Evolutionary conservation across 2,113 vertebrate species (phyloP).

Genomic region (Leptobrachium ailaonicum): DNA sequence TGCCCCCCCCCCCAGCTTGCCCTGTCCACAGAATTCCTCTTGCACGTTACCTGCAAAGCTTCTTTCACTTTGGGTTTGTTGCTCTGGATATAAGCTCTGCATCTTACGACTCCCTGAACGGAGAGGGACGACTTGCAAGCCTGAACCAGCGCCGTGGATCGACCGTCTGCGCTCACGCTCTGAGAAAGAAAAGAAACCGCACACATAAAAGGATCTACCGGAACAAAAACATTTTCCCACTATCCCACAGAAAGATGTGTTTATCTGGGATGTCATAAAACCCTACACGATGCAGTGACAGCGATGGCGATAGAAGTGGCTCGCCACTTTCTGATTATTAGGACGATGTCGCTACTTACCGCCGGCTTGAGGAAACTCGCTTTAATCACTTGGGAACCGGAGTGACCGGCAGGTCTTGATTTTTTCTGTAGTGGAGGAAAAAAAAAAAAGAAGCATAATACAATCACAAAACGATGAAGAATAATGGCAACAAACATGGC

Average conservation of each 20-base stretch:
- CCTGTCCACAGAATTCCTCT: background rate
- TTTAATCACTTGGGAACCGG: conserved; percentile 61
- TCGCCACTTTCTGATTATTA: background rate
- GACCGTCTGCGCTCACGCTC: conserved; percentile 58
- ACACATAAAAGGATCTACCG: background rate
- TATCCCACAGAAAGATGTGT: too few species aligned
- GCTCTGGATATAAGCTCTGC: conserved; percentile 83
- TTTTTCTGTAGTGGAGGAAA: conserved; percentile 72
- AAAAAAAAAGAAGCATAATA: conserved; percentile 20
- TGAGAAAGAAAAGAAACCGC: conserved; percentile 37
- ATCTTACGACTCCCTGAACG: conserved; percentile 78
- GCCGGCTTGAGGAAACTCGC: conserved; percentile 75
- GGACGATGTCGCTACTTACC: conserved; percentile 66
- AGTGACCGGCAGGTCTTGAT: conserved; percentile 61
- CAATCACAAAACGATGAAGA: too few species aligned
- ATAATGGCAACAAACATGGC: too few species aligned
- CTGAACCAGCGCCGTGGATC: conserved; percentile 72
- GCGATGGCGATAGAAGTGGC: too few species aligned
- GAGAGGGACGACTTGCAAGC: conserved; percentile 76
- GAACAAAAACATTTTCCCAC: background rate
- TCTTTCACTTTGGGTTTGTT: conserved; percentile 85
- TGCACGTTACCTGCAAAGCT: conserved; percentile 77
- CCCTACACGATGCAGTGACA: too few species aligned
- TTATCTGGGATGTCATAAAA: too few species aligned
- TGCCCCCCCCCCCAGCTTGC: too few species aligned